phyloP scores from a whole-genome alignment of 2,888 invertebrate genomes.

The Ctenicera cuprea region DNA sequence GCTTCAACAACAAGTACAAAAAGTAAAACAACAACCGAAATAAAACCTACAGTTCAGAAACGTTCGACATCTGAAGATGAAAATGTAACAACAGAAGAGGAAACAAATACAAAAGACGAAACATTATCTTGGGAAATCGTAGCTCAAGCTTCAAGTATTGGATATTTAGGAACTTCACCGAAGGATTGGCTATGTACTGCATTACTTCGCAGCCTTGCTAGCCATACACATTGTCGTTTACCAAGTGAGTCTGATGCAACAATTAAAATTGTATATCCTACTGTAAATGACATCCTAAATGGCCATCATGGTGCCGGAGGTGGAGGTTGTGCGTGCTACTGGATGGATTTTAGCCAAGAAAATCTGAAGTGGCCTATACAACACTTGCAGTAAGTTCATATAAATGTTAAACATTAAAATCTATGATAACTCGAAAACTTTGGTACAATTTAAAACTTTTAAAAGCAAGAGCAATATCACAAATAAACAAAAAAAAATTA shows the following conservation, averaged over 20 bases:
- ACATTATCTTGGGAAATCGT: constrained; percentile 75
- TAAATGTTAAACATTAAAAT: neutral
- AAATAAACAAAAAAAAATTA: too few species aligned
- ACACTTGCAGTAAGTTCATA: constrained; percentile 81
- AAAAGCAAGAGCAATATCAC: too few species aligned
- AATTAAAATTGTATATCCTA: constrained; percentile 81
- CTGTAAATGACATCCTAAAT: constrained; percentile 86
- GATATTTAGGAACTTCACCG: constrained; percentile 84
- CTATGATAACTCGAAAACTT: too few species aligned
- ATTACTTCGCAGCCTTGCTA: constrained; percentile 79
- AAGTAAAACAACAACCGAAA: too few species aligned
- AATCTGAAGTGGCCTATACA: constrained; percentile 90
- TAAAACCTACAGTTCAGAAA: too few species aligned
- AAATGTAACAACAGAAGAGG: too few species aligned
- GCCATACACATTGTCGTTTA: constrained; percentile 74
- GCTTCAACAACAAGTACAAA: too few species aligned
- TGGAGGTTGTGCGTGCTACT: constrained; percentile 92
- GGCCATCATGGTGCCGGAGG: constrained; percentile 91
- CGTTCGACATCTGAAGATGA: too few species aligned
- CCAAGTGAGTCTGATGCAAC: constrained; percentile 76
- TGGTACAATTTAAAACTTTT: neutral
- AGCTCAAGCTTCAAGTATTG: constrained; percentile 94
- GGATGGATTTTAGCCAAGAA: constrained; percentile 74
- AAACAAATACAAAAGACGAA: constrained; percentile 66
- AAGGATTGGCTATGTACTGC: constrained; percentile 86